Percentiles rank a stretch among this genome's conserved stretches.
Conservation (phyloP, 1,140 invertebrate species). For the Aporrectodea caliginosa region DNA sequence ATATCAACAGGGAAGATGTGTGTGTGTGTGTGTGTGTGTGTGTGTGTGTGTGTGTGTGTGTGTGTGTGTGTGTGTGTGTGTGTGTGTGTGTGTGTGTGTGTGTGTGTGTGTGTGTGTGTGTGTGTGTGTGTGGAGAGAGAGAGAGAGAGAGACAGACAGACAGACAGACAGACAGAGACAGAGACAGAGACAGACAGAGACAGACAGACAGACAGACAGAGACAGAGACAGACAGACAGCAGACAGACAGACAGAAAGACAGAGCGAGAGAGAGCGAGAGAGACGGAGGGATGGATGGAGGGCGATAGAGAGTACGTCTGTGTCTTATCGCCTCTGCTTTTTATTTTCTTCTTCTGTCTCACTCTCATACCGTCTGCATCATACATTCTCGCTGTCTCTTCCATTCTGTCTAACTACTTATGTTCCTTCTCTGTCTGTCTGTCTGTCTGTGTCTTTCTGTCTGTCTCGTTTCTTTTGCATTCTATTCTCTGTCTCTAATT, state of each 20-base stretch:
- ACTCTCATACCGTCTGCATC: neutral
- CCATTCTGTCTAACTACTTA: too few relatives aligned
- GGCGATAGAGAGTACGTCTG: neutral
- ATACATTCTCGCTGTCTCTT: too few relatives aligned
- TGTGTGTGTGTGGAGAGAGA: too few relatives aligned
- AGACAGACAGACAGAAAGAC: neutral
- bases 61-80: too few relatives aligned
- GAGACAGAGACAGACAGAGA: neutral
- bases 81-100: too few relatives aligned
- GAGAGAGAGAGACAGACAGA: neutral
- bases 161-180: neutral
- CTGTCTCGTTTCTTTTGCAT: too few relatives aligned
- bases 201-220: neutral
- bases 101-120: too few relatives aligned
- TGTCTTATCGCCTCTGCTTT: neutral
- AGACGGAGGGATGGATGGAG: neutral
- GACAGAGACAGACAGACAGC: neutral
- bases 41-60: too few relatives aligned
- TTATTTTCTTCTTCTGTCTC: neutral
- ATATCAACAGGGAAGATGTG: too few relatives aligned
- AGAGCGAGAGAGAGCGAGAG: neutral
- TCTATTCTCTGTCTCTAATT: too few relatives aligned
- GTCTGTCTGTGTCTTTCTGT: too few relatives aligned
- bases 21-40: too few relatives aligned
- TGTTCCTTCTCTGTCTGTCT: neutral